Evolutionary conservation across 2,113 vertebrate genomes (phyloP).

Genomic region (Myotis davidii): DNA sequence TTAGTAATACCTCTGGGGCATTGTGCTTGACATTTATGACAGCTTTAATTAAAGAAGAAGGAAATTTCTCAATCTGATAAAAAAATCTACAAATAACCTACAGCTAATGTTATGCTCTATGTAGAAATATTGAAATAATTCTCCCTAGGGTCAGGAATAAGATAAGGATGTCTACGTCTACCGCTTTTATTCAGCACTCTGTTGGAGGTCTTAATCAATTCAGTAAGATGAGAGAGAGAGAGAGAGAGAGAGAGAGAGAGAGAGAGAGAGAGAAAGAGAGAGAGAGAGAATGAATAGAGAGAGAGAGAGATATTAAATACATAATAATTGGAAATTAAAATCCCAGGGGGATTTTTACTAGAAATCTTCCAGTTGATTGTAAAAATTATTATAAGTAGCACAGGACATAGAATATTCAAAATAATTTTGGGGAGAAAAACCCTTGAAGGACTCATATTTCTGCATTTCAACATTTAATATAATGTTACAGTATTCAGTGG

Average conservation of each 20-base stretch:
- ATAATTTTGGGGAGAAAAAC: not conserved
- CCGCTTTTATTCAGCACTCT: not conserved
- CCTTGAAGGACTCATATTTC: not conserved
- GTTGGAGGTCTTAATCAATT: not conserved
- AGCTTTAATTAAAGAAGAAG: constrained; percentile 59
- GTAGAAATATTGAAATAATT: not conserved
- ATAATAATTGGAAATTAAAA: not conserved
- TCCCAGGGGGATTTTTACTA: not conserved
- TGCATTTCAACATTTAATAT: not conserved
- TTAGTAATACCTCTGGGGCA: constrained; percentile 16
- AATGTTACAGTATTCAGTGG: not conserved
- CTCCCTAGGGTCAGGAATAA: not conserved
- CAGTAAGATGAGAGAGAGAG: not conserved
- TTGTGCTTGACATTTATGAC: constrained; percentile 13
- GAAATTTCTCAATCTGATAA: not conserved
- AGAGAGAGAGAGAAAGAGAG: not conserved
- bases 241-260: not conserved
- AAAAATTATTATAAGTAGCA: not conserved
- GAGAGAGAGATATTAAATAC: not conserved
- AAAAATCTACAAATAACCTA: not conserved
- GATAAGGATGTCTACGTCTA: not conserved
- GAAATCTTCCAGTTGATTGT: not conserved
- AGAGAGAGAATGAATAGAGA: too few species aligned
- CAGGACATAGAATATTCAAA: not conserved
- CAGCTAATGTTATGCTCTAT: not conserved